phyloP scores from a whole-genome alignment of 2,113 vertebrate genomes.

The Dicrurus megarhynchus region DNA sequence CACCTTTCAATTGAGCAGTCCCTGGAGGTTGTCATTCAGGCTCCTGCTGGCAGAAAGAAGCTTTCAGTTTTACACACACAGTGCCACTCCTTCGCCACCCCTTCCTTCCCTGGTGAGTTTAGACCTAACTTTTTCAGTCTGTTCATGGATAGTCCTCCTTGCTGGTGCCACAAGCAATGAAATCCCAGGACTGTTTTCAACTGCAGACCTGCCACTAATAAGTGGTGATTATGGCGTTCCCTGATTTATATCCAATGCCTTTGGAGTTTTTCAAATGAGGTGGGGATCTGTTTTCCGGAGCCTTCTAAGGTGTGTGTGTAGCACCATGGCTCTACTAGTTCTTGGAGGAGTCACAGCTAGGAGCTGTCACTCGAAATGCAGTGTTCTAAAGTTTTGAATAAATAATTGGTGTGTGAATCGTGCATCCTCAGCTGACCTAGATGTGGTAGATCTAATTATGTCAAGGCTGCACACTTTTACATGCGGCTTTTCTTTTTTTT shows the following conservation, averaged over 20 bases:
- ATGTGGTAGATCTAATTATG: slow-evolving; percentile 47
- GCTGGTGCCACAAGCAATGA: not conserved
- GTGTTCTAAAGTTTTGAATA: slow-evolving; percentile 44
- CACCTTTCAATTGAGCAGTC: not conserved
- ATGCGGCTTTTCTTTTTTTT: not conserved
- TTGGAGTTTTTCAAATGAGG: not conserved
- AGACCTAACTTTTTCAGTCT: not conserved
- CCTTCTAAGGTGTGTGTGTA: not conserved
- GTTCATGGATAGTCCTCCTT: not conserved
- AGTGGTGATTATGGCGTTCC: not conserved
- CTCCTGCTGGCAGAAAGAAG: not conserved
- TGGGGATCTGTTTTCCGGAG: not conserved
- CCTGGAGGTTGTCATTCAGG: not conserved
- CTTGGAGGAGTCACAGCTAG: not conserved
- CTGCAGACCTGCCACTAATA: not conserved
- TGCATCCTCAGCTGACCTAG: slow-evolving; percentile 35
- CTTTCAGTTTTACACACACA: not conserved
- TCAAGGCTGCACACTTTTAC: not conserved
- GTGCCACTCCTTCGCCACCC: not conserved
- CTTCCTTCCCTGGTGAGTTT: not conserved
- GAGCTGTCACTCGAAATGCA: not conserved
- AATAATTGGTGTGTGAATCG: slow-evolving; percentile 20
- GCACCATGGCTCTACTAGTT: not conserved
- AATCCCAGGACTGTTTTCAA: not conserved
- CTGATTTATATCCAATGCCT: not conserved